Conservation (phyloP, 2,888 invertebrate species). For the Hypolimnas misippus region DNA sequence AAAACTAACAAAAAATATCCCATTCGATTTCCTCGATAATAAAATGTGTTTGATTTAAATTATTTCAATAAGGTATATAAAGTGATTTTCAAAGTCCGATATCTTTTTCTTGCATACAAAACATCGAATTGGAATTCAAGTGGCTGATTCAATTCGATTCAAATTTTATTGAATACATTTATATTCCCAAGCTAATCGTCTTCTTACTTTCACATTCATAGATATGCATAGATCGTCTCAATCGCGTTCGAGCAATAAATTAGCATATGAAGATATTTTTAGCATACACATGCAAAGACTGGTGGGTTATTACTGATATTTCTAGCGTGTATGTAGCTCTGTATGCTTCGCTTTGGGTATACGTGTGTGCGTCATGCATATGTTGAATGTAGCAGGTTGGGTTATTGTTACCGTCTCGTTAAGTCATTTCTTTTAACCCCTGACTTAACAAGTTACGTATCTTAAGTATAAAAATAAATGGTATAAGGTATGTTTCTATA, state of each 20-base stretch:
- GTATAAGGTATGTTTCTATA: too few species aligned
- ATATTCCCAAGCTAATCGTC: slow-evolving; percentile 17
- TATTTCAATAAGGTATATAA: not conserved
- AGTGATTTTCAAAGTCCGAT: slow-evolving; percentile 14
- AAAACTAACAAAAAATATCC: not conserved
- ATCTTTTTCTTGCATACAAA: slow-evolving; percentile 16
- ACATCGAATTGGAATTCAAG: slow-evolving; percentile 22
- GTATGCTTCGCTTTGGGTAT: too few species aligned
- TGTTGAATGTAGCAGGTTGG: too few species aligned
- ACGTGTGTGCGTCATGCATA: too few species aligned
- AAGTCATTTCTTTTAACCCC: too few species aligned
- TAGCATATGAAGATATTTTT: slow-evolving; percentile 12
- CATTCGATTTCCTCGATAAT: not conserved
- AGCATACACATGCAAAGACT: not conserved
- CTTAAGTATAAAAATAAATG: too few species aligned
- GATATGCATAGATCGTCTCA: slow-evolving; percentile 15
- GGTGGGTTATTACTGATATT: not conserved
- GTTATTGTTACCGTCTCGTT: too few species aligned
- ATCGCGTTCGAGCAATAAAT: slow-evolving; percentile 8
- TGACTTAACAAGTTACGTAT: too few species aligned
- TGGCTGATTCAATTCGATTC: slow-evolving; percentile 21
- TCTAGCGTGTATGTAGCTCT: not conserved
- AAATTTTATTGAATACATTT: slow-evolving; percentile 27
- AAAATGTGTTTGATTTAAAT: not conserved
- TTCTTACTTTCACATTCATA: slow-evolving; percentile 23